phyloP scores from a whole-genome alignment of 2,888 invertebrate species.

The Carterocephalus palaemon region DNA sequence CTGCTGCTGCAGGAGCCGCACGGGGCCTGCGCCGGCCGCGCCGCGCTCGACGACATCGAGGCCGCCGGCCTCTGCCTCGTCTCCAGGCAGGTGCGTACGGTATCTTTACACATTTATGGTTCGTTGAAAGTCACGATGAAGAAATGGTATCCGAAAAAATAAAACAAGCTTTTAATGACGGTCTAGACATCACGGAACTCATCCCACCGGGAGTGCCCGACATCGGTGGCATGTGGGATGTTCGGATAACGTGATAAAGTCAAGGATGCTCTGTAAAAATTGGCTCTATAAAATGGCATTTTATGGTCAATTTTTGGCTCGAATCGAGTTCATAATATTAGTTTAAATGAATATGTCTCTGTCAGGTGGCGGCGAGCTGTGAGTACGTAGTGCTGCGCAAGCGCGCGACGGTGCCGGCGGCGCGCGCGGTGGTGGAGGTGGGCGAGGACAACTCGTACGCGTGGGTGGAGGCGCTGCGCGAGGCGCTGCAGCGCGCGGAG shows the following conservation, averaged over 20 bases:
- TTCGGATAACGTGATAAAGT: no score
- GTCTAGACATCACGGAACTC: no score
- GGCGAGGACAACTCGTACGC: constrained; percentile 82
- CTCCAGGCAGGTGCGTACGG: constrained; percentile 31
- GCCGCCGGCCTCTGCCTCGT: constrained; percentile 53
- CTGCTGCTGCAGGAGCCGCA: constrained; percentile 84
- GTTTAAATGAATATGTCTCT: neutral
- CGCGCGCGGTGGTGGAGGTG: constrained; percentile 79
- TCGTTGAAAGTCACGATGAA: no score
- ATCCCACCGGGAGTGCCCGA: no score
- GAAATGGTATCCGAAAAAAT: no score
- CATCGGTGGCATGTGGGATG: no score
- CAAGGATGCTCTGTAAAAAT: no score
- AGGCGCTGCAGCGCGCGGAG: constrained; percentile 83
- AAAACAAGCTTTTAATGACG: no score
- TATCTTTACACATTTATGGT: no score
- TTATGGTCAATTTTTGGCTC: no score
- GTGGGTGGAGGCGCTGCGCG: constrained; percentile 91
- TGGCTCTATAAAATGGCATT: no score
- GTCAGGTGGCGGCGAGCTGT: constrained; percentile 81
- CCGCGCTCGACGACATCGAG: constrained; percentile 51
- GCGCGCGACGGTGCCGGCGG: constrained; percentile 65
- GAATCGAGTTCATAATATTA: no score
- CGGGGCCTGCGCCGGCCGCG: constrained; percentile 59
- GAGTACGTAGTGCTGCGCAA: constrained; percentile 84